Evolutionary conservation across 1,140 invertebrate genomes (phyloP), one percentile per base, ranked within the genome.

Genomic region (Hycleus phaleratus): DNA sequence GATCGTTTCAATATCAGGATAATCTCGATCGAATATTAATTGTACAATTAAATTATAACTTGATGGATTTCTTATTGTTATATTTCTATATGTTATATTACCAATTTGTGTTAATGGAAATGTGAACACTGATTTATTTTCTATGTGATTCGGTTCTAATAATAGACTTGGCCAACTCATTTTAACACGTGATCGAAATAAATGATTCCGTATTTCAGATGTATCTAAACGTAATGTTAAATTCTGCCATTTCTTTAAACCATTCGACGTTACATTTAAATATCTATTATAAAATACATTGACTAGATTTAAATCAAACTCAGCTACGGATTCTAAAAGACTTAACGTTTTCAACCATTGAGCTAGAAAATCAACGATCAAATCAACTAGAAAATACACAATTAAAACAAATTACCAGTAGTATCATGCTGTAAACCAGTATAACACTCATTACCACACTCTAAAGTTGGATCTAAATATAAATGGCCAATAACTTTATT

Each of bases 31-130:
- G 71, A 85, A 77, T 6, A 84, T 72, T 42, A 86, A 70, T 58
- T 88, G 85, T 50, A 85, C 70, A 8, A 84, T 64, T 24, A 87
- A 58, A 53, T 79, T 77, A 68, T 75, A 77, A 64, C 75, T 74
- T 26, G 81, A 81, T 40, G 85, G 85, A 75, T 88, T 88, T 55
- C 75, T 67, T 38, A 87, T 66, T 39, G 77, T 78, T 40, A 87
- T 70, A 49, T 79, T 78, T 58, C 77, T 73, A 56, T 85, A 82
- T n/a, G 87, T 83, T 38, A 79, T 79, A 72, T 91, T 91, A 46
- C 87, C 86, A 58, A 93, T 82, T 75, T 92, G 88, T 4, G 90
- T 92, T 26, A 92, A 71, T 7, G 90, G 89, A 77, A 92, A 92
- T 54, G 77, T 76, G 53, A 91, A 70, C 40, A 78, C 68, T 49